Evolutionary conservation across 2,888 invertebrate species (phyloP), one percentile per base, ranked within the genome.

Genomic region (Luperina nickerlii): DNA sequence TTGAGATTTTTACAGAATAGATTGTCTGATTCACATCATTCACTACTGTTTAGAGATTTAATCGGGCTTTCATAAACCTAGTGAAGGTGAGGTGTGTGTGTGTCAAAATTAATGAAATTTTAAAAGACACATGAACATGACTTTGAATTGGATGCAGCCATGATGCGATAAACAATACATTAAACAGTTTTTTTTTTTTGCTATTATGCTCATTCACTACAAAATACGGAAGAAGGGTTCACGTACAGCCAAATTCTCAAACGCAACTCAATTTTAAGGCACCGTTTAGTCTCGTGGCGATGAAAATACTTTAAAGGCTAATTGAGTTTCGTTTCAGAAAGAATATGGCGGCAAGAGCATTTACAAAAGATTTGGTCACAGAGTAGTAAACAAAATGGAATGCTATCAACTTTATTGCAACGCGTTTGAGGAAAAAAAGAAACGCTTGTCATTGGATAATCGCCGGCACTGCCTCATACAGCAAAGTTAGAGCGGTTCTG

Each of bases 321-420:
- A 1, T 57, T 42, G 38, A 57, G 45, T 72, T 6, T 48, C 18
- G 27, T 62, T 73, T 63, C 15, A 67, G 32, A 80, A 73, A 67
- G 32, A 80, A 73, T 67, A 45, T 24, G 15, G 8, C 7, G 13
- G 24, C 24, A 54, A 78, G 15, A 63, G 1, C 18, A 63, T 63
- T 8, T 18, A 45, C 32, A 27, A 74, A 38, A 68, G n/a, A 38
- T 42, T 48, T 38, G n/a, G 27, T 67, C 67, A 57, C 67, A 45
- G 80, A 80, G 32, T 79, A 80, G 38, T n/a, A 54, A 68, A 51
- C 54, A 80, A 67, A 77, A 74, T 62, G 79, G 80, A 79, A 27
- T 68, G 18, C 45, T 48, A 32, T 3, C 15, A 24, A 11, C 7
- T 20, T 20, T 5, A 27, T 27, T 11, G 24, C 48, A 42, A 32